These are phyloP conservation scores for Pocillopora verrucosa DNA, from an alignment of 64 coral and sea anemone species.

Conservation along the genomic window DNA sequence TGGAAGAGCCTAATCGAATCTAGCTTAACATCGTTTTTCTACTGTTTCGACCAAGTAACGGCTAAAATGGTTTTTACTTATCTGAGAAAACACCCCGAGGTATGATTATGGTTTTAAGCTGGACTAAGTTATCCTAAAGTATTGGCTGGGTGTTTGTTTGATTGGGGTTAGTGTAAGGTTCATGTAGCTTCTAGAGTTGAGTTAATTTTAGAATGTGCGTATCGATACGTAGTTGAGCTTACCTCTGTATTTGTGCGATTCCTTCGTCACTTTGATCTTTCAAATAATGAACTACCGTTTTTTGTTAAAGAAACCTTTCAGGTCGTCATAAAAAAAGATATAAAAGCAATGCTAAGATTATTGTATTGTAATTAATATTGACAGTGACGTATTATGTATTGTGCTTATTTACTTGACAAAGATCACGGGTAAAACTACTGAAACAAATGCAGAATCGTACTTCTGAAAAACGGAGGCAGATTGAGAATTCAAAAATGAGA, in stretches of 20 bases:
- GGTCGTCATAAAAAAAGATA: no score
- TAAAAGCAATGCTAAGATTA: no score
- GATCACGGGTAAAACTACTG: no score
- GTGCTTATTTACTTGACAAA: no score
- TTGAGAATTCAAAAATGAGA: no score
- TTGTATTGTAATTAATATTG: no score
- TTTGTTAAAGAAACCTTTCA: no score
- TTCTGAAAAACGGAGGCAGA: no score
- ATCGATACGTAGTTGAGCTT: neutral
- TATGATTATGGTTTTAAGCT: neutral
- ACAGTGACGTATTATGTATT: no score
- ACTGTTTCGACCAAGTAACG: neutral
- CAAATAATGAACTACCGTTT: no score
- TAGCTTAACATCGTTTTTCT: neutral
- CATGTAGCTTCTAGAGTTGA: neutral
- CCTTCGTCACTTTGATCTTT: neutral
- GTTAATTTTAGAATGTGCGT: neutral
- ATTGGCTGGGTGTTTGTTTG: neutral
- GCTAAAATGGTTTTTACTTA: constrained; percentile 48
- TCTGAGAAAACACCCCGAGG: constrained; percentile 60
- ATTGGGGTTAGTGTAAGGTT: neutral
- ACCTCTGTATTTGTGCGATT: neutral
- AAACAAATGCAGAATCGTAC: no score
- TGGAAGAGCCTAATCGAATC: neutral
- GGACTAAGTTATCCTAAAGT: neutral